Evolutionary conservation across 92 coral and sea anemone genomes (phyloP).

Genomic region (Parazoanthus darwini): DNA sequence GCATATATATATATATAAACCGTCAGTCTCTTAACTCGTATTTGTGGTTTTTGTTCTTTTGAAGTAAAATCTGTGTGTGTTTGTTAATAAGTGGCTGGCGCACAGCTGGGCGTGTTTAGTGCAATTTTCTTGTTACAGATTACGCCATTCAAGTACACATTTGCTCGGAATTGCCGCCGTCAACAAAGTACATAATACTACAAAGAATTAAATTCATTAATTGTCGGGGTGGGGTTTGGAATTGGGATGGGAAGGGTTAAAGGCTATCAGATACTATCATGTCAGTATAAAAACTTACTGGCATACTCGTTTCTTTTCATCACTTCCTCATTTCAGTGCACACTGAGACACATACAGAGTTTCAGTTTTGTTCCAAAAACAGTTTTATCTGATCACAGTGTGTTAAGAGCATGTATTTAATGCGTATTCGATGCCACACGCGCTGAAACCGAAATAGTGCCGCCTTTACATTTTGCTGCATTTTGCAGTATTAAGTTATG

Average conservation of each 20-base stretch:
- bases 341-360: not conserved
- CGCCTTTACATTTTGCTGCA: not conserved
- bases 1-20: not conserved
- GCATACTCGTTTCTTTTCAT: slow-evolving; percentile 32
- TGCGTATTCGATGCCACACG: not conserved
- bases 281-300: not conserved
- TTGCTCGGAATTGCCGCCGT: not conserved
- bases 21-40: not conserved
- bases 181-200: not conserved
- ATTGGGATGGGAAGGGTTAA: not conserved
- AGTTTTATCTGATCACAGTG: not conserved
- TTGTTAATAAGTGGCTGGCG: not conserved
- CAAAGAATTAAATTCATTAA: not conserved
- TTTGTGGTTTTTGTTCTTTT: not conserved
- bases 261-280: not conserved
- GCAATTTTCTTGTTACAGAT: not conserved
- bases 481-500: not conserved
- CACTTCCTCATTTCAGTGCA: slow-evolving; percentile 38
- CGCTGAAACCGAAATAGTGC: not conserved
- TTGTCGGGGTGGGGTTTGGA: not conserved
- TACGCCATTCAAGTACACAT: too few relatives aligned
- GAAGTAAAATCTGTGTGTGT: not conserved
- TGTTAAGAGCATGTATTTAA: not conserved
- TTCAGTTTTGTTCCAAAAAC: not conserved
- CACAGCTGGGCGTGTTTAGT: not conserved